Base-by-base conservation (phyloP, 2,888 invertebrate genomes). In the Ophion ventricosus region DNA sequence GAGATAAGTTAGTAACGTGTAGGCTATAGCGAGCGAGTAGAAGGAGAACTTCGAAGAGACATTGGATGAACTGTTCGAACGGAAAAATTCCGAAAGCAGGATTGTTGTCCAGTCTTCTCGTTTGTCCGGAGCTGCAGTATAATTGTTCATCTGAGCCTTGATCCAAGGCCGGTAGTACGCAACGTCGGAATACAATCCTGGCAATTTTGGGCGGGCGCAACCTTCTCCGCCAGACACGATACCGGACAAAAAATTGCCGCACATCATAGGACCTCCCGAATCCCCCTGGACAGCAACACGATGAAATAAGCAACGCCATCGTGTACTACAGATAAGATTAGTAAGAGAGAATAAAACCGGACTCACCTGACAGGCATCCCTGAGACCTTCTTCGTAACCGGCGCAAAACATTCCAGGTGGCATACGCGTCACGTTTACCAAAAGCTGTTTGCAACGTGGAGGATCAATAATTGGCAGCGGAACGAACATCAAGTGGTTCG, bases 231-330 rank as follows among this genome's bases (percentile, higher is more conserved):
- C 90, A 1, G 93, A 92, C 74, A 93, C 92, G 1, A 92, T 56
- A 2, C 93, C 93, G 2, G 87, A 86, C 26, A 93, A 25, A 14
- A 64, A 1, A 3, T 88, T 88, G 2, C 87, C 75, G 85, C 93
- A 93, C 0, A 91, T 59, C 86, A 93, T 86, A 0, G 92, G 90
- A 25, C 93, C 92, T 2, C 93, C 93, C 0, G 93, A 93, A 83
- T 93, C 93, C 3, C 93, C 93, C 93, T 93, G 82, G 1, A 72
- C 35, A 59, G 14, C 14, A 43, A 43, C 10, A 1, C 43, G 23
- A 57, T 20, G 57, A n/a, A 70, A 25, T 26, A 5, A 63, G 59
- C 26, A 57, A 54, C 5, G 70, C 59, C 23, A 67, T 67, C 35
- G 69, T 2, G 23, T 2, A 49, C 2, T 23, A 11, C 2, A 2